phyloP scores from a whole-genome alignment of 2,797 vertebrate genomes.

The Pachyuromys duprasi region DNA sequence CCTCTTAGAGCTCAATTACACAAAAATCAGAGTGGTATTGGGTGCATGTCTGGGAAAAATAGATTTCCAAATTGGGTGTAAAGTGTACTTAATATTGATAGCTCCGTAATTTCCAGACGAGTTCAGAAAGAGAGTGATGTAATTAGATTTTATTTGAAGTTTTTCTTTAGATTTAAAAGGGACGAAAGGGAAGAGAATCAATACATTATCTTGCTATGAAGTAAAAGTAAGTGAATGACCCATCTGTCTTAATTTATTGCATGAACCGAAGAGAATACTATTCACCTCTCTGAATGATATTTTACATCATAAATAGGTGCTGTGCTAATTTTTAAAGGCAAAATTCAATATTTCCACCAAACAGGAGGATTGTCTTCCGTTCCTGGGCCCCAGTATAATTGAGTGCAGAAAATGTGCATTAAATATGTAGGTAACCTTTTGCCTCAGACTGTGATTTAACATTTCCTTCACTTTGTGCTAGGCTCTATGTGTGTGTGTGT shows the following conservation, averaged over 20 bases:
- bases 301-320: constrained; percentile 46
- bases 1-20: constrained; percentile 83
- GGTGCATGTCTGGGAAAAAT: constrained; percentile 78
- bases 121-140: constrained; percentile 82
- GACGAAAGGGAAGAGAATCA: constrained; percentile 77
- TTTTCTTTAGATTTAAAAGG: constrained; percentile 82
- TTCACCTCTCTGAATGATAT: constrained; percentile 3
- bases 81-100: constrained; percentile 87
- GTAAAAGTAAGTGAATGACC: constrained; percentile 77
- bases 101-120: constrained; percentile 84
- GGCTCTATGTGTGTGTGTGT: neutral
- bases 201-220: constrained; percentile 79
- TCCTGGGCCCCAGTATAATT: neutral
- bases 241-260: constrained; percentile 77
- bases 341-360: constrained; percentile 26
- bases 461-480: neutral
- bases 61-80: constrained; percentile 83
- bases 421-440: neutral
- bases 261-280: constrained; percentile 50
- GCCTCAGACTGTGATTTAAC: neutral
- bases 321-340: constrained; percentile 56
- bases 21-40: constrained; percentile 77
- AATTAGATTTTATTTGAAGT: constrained; percentile 85
- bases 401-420: neutral
- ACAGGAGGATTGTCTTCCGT: neutral